Percentiles rank a stretch among this genome's conserved stretches.
Evolutionary conservation across 2,797 vertebrate genomes (phyloP).

Genomic region (Phoebastria nigripes): DNA sequence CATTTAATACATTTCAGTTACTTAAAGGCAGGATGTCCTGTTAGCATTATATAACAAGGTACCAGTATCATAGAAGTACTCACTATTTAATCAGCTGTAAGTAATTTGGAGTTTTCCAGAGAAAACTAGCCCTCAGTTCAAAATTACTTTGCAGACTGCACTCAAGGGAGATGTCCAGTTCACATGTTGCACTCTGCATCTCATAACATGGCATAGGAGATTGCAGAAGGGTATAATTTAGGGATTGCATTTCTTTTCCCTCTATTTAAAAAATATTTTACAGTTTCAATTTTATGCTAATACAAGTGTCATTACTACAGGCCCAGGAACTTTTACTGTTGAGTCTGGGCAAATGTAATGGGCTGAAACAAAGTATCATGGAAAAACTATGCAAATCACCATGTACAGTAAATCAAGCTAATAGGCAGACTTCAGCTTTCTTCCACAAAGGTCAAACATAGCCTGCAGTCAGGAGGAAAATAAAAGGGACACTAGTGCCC

Average conservation of each 20-base stretch:
- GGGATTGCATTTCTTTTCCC: background rate
- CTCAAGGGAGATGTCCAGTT: background rate
- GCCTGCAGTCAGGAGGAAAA: background rate
- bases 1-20: background rate
- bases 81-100: constrained; percentile 4
- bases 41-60: background rate
- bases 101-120: constrained; percentile 6
- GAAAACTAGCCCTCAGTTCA: constrained; percentile 1
- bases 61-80: background rate
- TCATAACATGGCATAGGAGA: background rate
- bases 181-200: background rate
- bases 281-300: constrained; percentile 24
- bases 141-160: background rate
- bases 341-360: constrained; percentile 55
- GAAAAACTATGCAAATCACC: constrained; percentile 68
- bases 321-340: constrained; percentile 27
- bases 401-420: constrained; percentile 60
- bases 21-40: background rate
- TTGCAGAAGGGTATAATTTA: background rate
- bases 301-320: constrained; percentile 2
- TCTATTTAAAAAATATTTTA: constrained; percentile 33
- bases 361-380: constrained; percentile 65
- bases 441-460: background rate
- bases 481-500: too few relatives aligned
- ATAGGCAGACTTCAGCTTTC: constrained; percentile 45